phyloP scores from a whole-genome alignment of 2,888 invertebrate species.

The Parascotia fuliginaria region DNA sequence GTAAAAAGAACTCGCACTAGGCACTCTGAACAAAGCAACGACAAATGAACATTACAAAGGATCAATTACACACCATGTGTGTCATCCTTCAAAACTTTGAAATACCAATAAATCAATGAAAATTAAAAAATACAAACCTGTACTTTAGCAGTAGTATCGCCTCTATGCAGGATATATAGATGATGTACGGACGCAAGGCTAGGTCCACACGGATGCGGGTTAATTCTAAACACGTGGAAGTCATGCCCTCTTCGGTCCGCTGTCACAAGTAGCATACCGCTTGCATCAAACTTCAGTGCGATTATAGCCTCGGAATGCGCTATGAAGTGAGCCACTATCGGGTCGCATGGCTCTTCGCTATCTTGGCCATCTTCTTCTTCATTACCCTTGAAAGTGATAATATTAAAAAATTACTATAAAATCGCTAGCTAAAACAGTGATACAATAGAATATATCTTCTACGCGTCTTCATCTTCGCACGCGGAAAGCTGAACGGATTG shows the following conservation, averaged over 20 bases:
- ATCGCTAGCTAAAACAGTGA: no score
- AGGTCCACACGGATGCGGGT: conserved; percentile 96
- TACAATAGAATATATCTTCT: no score
- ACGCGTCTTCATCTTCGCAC: no score
- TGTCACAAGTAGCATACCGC: conserved; percentile 95
- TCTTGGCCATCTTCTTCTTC: conserved; percentile 86
- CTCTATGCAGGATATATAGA: conserved; percentile 96
- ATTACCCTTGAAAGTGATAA: conserved; percentile 57
- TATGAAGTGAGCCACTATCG: conserved; percentile 94
- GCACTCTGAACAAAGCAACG: no score
- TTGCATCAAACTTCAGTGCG: conserved; percentile 95
- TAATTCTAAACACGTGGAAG: conserved; percentile 97
- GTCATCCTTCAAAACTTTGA: no score
- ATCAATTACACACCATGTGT: no score
- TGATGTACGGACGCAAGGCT: conserved; percentile 96
- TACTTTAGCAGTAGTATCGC: conserved; percentile 98
- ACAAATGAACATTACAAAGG: no score
- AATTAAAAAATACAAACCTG: conserved; percentile 74
- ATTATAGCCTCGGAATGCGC: conserved; percentile 96
- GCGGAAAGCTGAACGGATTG: no score
- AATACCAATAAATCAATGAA: background rate
- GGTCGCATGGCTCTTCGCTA: conserved; percentile 88
- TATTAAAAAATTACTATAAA: no score
- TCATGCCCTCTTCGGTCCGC: conserved; percentile 97
- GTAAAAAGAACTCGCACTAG: no score